Evolutionary conservation across 2,113 vertebrate genomes (phyloP).

Genomic region (Emydocephalus ijimae): DNA sequence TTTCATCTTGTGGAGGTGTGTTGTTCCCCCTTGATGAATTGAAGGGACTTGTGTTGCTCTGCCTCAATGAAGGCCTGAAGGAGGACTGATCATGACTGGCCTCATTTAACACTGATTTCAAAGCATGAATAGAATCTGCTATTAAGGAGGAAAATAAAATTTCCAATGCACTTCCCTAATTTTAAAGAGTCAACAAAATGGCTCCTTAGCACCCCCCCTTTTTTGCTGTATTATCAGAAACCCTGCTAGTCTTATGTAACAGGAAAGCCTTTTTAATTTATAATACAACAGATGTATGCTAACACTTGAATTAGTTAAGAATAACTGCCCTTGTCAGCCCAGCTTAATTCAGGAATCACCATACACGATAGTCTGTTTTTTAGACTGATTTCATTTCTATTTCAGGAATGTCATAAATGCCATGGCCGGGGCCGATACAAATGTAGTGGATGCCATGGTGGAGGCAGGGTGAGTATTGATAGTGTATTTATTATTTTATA

Average conservation of each 20-base stretch:
- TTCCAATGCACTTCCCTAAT: neutral
- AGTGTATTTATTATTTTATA: neutral
- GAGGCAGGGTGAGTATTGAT: conserved; percentile 63
- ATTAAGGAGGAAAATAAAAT: neutral
- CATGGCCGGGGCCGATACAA: conserved; percentile 63
- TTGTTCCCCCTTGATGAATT: neutral
- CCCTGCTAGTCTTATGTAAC: neutral
- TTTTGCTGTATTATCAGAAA: neutral
- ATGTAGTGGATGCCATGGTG: conserved; percentile 60
- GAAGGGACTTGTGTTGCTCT: neutral
- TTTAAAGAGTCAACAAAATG: neutral
- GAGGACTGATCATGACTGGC: neutral
- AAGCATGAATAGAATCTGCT: neutral
- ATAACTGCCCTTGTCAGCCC: neutral
- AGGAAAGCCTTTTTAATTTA: neutral
- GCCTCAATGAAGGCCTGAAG: neutral
- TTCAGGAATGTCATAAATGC: conserved; percentile 72
- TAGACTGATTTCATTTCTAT: neutral
- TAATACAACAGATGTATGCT: neutral
- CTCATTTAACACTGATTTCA: neutral
- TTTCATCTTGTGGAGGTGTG: neutral
- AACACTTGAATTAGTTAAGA: neutral
- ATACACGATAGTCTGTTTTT: neutral
- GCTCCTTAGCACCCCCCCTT: neutral
- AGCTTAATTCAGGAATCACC: neutral